Base-by-base conservation (phyloP, 1,140 invertebrate genomes). In the Steinernema khuongi region DNA sequence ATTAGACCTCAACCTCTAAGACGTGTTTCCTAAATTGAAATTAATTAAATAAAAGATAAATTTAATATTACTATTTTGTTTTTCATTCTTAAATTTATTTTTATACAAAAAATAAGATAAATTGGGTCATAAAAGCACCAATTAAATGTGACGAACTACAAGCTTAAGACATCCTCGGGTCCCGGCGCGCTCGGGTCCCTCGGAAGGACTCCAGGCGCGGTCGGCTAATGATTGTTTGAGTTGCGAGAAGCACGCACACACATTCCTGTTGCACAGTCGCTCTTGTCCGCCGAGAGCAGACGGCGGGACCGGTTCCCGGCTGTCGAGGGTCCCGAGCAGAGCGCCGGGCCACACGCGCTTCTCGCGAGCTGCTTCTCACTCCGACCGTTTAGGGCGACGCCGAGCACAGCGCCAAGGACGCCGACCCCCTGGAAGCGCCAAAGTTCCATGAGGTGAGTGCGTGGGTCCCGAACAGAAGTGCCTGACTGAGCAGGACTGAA, bases 251-350 rank as follows among this genome's bases (percentile, higher is more conserved):
- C 50, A 60, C 50, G 50, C 50, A 22, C 50, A 11, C 50, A 60
- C 50, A 60, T 60, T 60, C 50, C 26, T 60, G 50, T 60, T 60
- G 50, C 50, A 60, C 50, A 60, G 50, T 41, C 50, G 11, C 50
- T 60, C 50, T 60, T 60, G 50, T 60, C 14, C 50, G 14, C 50
- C 26, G 50, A 22, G 14, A 60, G 50, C 50, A 60, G 50, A 60
- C 50, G 50, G 2, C 14, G 19, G 14, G 50, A 60, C 50, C 50
- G 50, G 50, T 60, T 60, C 26, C 50, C 26, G 50, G 50, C 26
- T 60, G 50, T 60, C 26, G 50, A 60, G 19, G 50, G 14, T 60
- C 7, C 14, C 50, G 50, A 14, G 7, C 14, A n/a, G 50, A 22
- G 2, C 50, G 14, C 50, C 50, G 26, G n/a, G n/a, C n/a, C n/a